Evolutionary conservation across 2,797 vertebrate genomes (phyloP).

Genomic region (Argentina silus): DNA sequence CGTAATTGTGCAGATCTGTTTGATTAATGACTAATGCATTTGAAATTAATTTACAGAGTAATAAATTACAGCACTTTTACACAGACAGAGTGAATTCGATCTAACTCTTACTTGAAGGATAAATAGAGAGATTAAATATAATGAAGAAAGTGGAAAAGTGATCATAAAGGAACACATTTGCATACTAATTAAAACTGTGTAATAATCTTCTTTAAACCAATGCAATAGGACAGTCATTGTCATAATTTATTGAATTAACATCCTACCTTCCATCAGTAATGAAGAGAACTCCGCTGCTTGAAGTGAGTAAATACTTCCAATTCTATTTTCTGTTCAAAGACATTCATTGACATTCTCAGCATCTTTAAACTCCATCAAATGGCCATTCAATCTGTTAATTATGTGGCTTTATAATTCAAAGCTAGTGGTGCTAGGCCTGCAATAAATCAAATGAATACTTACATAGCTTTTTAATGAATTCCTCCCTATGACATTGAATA

Average conservation of each 20-base stretch:
- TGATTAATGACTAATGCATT: constrained; percentile 71
- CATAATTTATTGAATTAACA: constrained; percentile 70
- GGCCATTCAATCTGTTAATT: constrained; percentile 69
- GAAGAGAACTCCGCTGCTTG: constrained; percentile 38
- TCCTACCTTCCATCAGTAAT: constrained; percentile 41
- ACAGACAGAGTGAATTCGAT: constrained; percentile 67
- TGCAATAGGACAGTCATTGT: constrained; percentile 63
- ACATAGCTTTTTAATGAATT: constrained; percentile 59
- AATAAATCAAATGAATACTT: constrained; percentile 61
- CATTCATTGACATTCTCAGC: constrained; percentile 50
- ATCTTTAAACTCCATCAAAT: constrained; percentile 46
- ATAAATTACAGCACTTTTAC: constrained; percentile 69
- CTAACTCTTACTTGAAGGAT: constrained; percentile 71
- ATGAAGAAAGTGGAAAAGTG: constrained; percentile 71
- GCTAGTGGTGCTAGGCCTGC: constrained; percentile 43
- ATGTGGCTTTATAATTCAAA: constrained; percentile 63
- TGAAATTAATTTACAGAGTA: constrained; percentile 73
- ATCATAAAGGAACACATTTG: constrained; percentile 82
- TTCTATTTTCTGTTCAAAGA: constrained; percentile 40
- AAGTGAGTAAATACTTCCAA: constrained; percentile 34
- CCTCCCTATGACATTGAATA: constrained; percentile 59
- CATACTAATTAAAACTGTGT: constrained; percentile 81
- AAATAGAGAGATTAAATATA: constrained; percentile 79
- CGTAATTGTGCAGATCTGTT: constrained; percentile 63
- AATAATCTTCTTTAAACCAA: constrained; percentile 78